Percentiles rank a stretch among this genome's conserved stretches.
Conservation (phyloP, 2,888 invertebrate genomes). For the Mechanitis messenoides region DNA sequence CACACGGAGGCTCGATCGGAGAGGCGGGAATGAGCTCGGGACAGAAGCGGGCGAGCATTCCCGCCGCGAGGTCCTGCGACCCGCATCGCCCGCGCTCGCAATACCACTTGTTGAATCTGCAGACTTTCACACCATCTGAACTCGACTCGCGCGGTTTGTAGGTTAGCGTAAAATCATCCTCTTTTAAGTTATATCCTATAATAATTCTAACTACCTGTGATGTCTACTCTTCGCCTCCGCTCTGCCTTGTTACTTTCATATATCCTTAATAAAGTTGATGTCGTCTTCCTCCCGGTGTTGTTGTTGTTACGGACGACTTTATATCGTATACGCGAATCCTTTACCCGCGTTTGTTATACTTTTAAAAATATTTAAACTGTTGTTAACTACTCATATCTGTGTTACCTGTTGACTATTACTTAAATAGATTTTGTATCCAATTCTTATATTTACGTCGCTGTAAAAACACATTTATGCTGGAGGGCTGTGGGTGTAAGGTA, state of each 20-base stretch:
- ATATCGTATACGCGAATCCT: slow-evolving; percentile 42
- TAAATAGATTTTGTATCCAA: slow-evolving; percentile 55
- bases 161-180: slow-evolving; percentile 18
- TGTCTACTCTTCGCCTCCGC: slow-evolving; percentile 61
- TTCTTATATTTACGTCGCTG: slow-evolving; percentile 42
- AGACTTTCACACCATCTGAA: slow-evolving; percentile 50
- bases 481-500: slow-evolving; percentile 26
- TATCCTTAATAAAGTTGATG: slow-evolving; percentile 49
- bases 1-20: slow-evolving; percentile 30
- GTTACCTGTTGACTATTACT: slow-evolving; percentile 73
- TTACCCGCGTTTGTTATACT: slow-evolving; percentile 59
- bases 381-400: slow-evolving; percentile 70
- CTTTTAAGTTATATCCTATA: slow-evolving; percentile 29
- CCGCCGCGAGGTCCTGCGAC: slow-evolving; percentile 60
- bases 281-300: slow-evolving; percentile 61
- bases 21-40: slow-evolving; percentile 43
- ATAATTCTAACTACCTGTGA: slow-evolving; percentile 51
- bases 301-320: slow-evolving; percentile 61
- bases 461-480: slow-evolving; percentile 18
- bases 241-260: slow-evolving; percentile 44
- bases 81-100: slow-evolving; percentile 57
- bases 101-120: slow-evolving; percentile 70
- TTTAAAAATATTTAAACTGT: slow-evolving; percentile 72
- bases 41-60: slow-evolving; percentile 71
- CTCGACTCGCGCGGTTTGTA: slow-evolving; percentile 50